phyloP scores from a whole-genome alignment of 2,113 vertebrate species.

The Procavia capensis region DNA sequence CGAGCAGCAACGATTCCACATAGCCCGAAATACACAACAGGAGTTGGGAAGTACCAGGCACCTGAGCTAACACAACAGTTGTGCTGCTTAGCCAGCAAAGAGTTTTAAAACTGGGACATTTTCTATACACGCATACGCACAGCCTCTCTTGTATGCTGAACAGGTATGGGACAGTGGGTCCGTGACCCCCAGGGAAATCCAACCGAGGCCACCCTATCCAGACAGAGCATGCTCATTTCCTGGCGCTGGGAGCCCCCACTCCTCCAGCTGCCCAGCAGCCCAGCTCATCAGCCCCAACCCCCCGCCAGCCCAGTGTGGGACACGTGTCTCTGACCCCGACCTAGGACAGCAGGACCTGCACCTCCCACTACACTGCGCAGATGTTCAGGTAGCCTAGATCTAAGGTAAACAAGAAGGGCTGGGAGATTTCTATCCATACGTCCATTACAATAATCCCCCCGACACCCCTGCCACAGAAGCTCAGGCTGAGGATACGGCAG shows the following conservation, averaged over 20 bases:
- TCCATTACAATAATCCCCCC: neutral
- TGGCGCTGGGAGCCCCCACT: rapidly evolving
- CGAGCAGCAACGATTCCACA: neutral
- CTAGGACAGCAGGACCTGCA: too few species aligned
- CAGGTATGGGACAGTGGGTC: neutral
- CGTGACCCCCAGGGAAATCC: neutral
- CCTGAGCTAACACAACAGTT: neutral
- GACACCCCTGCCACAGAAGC: too few species aligned
- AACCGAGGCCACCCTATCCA: neutral
- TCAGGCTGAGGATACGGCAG: neutral
- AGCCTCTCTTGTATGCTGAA: neutral
- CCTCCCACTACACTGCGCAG: neutral
- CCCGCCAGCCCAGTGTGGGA: rapidly evolving
- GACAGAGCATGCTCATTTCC: rapidly evolving
- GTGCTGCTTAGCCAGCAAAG: rapidly evolving
- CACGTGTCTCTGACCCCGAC: neutral
- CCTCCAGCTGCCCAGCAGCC: neutral
- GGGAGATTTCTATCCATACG: neutral
- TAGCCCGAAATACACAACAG: rapidly evolving
- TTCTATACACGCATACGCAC: rapidly evolving
- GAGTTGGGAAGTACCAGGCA: neutral
- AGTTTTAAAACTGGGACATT: neutral
- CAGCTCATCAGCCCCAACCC: neutral
- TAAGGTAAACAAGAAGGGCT: neutral
- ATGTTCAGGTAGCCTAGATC: neutral